phyloP scores from a whole-genome alignment of 2,797 vertebrate species.

The Adelosebastes latens region DNA sequence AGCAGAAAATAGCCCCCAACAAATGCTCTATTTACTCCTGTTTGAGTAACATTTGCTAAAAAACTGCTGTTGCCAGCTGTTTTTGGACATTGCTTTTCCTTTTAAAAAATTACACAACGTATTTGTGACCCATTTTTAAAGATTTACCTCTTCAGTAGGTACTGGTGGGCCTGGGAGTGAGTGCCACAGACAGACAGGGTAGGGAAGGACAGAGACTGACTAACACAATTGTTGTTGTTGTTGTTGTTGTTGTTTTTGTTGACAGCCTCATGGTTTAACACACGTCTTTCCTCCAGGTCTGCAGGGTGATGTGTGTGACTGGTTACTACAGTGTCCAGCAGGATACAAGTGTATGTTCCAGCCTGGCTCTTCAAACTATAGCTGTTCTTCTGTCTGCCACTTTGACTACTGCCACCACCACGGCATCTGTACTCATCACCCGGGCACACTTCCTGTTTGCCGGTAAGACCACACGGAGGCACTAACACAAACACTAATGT shows the following conservation, averaged over 20 bases:
- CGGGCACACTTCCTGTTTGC: conserved; percentile 82
- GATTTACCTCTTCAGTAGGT: neutral
- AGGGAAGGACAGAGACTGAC: neutral
- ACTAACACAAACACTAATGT: neutral
- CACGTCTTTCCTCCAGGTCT: conserved; percentile 65
- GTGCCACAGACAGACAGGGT: neutral
- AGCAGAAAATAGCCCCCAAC: too few relatives aligned
- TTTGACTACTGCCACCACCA: conserved; percentile 87
- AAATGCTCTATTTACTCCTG: too few relatives aligned
- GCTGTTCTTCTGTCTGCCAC: conserved; percentile 88
- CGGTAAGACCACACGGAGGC: conserved; percentile 75
- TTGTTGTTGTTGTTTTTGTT: neutral
- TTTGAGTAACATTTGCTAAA: too few relatives aligned
- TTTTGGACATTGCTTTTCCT: too few relatives aligned
- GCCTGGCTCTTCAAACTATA: conserved; percentile 65
- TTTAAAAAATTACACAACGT: too few relatives aligned
- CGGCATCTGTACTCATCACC: conserved; percentile 88
- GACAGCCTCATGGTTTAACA: neutral
- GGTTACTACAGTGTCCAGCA: conserved; percentile 83
- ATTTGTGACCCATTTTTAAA: too few relatives aligned
- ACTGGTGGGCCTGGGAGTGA: neutral
- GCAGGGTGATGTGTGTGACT: conserved; percentile 79
- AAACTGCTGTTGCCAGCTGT: too few relatives aligned
- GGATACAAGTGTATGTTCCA: conserved; percentile 81
- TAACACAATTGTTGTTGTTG: neutral